A percentile compares a stretch with the other conserved stretches of the same genome.
Conservation (phyloP, 92 coral and sea anemone species). For the Zoanthus solanderi region DNA sequence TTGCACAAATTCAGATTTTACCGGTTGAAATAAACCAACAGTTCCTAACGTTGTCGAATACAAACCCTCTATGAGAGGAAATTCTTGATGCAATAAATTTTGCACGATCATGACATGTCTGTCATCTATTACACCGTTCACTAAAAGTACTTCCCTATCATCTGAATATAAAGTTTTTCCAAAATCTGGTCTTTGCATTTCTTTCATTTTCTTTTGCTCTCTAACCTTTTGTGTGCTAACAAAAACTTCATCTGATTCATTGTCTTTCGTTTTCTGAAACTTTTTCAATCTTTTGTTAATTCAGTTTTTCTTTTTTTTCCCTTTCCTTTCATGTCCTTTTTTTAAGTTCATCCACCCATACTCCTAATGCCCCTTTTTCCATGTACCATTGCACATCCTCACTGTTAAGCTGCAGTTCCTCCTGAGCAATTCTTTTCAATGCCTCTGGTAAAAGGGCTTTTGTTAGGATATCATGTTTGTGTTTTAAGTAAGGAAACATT, state of each 20-base stretch:
- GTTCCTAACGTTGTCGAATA: slow-evolving; percentile 48
- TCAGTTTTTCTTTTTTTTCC: not conserved
- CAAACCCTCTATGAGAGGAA: slow-evolving; percentile 41
- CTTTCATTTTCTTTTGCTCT: not conserved
- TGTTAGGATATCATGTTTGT: not conserved
- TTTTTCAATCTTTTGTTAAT: not conserved
- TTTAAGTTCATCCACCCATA: slow-evolving; percentile 10
- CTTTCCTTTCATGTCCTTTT: not conserved
- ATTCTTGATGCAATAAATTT: slow-evolving; percentile 42
- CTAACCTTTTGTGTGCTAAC: not conserved
- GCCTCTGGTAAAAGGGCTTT: not conserved
- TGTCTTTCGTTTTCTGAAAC: not conserved
- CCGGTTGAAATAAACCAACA: slow-evolving; percentile 33
- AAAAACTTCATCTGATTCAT: slow-evolving; percentile 3
- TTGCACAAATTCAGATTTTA: slow-evolving; percentile 19
- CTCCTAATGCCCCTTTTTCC: not conserved
- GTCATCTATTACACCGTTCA: slow-evolving; percentile 43
- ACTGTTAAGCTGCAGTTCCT: not conserved
- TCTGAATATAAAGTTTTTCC: not conserved
- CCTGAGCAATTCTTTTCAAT: not conserved
- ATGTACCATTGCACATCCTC: not conserved
- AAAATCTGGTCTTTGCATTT: not conserved
- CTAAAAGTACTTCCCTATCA: slow-evolving; percentile 4
- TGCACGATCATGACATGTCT: slow-evolving; percentile 48
- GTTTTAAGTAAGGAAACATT: not conserved